These are phyloP conservation scores for Tetramorium parvispinum DNA, from an alignment of 1,140 invertebrate species.

Conservation along the genomic window DNA sequence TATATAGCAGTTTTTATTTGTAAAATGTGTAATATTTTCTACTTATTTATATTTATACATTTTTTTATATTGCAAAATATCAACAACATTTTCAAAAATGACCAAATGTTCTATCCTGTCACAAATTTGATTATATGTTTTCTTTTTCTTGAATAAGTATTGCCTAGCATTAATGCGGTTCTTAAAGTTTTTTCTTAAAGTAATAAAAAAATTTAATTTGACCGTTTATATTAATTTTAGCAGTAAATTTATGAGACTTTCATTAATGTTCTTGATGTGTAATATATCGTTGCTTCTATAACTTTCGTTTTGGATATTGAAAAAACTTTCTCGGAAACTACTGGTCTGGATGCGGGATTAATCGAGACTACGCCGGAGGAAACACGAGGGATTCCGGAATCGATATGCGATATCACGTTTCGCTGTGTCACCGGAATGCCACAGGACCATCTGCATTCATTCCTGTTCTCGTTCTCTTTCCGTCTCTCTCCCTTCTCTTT, in stretches of 20 bases:
- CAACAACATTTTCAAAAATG: neutral
- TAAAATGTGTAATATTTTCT: neutral
- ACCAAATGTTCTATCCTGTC: neutral
- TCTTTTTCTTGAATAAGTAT: neutral
- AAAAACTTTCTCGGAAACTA: conserved; percentile 47
- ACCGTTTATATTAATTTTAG: neutral
- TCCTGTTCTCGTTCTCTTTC: neutral
- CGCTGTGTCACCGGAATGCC: conserved; percentile 26
- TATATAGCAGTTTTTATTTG: neutral
- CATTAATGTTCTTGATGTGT: neutral
- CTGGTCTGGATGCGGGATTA: conserved; percentile 33
- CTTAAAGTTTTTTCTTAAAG: neutral
- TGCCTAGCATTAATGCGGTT: neutral
- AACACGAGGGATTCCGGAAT: conserved; percentile 38
- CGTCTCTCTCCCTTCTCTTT: neutral
- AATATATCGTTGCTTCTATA: neutral
- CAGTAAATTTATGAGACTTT: conserved; percentile 3
- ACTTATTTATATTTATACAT: too few relatives aligned
- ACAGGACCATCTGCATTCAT: conserved; percentile 41
- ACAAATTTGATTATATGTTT: neutral
- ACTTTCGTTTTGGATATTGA: neutral
- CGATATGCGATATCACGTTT: conserved; percentile 58
- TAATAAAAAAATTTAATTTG: neutral
- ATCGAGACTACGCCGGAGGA: conserved; percentile 42
- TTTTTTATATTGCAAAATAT: neutral